Evolutionary conservation across 2,113 vertebrate genomes (phyloP).

Genomic region (Tylochromis polylepis): DNA sequence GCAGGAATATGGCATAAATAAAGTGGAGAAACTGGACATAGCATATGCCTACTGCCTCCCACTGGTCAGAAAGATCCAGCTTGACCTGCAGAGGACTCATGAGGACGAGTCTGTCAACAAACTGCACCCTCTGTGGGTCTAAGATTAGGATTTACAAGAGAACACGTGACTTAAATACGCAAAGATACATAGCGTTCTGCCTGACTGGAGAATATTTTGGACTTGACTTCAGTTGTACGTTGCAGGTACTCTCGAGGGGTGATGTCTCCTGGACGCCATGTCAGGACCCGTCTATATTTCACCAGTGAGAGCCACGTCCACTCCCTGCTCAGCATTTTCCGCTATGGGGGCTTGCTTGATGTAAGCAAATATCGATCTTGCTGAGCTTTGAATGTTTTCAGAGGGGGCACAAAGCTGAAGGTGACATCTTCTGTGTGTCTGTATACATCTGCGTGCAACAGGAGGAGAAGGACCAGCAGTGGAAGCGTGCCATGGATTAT

Average conservation of each 20-base stretch:
- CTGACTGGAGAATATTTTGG: not conserved
- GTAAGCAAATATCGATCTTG: slow-evolving; percentile 70
- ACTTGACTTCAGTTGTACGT: not conserved
- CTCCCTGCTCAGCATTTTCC: slow-evolving; percentile 94
- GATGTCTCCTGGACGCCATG: slow-evolving; percentile 92
- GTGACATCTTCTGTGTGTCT: not conserved
- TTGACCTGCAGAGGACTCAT: slow-evolving; percentile 96
- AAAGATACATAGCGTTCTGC: not conserved
- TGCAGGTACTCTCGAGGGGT: slow-evolving; percentile 94
- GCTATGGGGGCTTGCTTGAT: slow-evolving; percentile 91
- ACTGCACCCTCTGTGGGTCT: slow-evolving; percentile 86
- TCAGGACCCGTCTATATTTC: slow-evolving; percentile 93
- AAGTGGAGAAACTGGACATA: slow-evolving; percentile 94
- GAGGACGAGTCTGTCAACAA: slow-evolving; percentile 99
- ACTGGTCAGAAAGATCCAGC: slow-evolving; percentile 90
- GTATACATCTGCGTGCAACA: slow-evolving; percentile 47
- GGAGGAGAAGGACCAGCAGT: slow-evolving; percentile 94
- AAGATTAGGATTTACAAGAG: not conserved
- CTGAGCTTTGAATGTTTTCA: not conserved
- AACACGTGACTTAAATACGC: not conserved
- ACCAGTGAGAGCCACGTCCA: slow-evolving; percentile 98
- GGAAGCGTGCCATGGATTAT: slow-evolving; percentile 97
- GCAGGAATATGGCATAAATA: slow-evolving; percentile 94
- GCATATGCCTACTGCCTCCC: slow-evolving; percentile 95
- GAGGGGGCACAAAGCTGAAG: not conserved